Evolutionary conservation across 2,888 invertebrate genomes (phyloP).

Genomic region (Timema podura): DNA sequence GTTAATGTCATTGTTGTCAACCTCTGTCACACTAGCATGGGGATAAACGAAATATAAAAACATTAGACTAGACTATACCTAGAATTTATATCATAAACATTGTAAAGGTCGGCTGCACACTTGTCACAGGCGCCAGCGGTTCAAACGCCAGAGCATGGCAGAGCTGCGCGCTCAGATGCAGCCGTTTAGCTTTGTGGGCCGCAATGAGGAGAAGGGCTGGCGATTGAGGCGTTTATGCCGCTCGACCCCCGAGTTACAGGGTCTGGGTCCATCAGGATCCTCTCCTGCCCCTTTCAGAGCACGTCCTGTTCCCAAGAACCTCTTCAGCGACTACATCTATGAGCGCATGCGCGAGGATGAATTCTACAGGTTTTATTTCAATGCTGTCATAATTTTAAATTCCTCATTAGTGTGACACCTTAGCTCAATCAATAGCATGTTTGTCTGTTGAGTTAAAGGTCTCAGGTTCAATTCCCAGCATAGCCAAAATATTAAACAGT

Average conservation of each 20-base stretch:
- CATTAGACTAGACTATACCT: too few species aligned
- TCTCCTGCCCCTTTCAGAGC: slow-evolving; percentile 51
- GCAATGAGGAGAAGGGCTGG: slow-evolving; percentile 54
- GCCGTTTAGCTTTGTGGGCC: slow-evolving; percentile 60
- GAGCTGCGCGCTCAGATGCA: slow-evolving; percentile 60
- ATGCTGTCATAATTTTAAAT: too few species aligned
- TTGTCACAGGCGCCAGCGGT: slow-evolving; percentile 48
- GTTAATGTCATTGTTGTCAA: too few species aligned
- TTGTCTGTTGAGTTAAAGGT: too few species aligned
- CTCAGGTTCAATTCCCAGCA: too few species aligned
- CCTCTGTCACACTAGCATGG: too few species aligned
- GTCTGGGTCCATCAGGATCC: neutral
- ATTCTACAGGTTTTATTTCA: slow-evolving; percentile 56
- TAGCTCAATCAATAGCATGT: too few species aligned
- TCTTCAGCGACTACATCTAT: slow-evolving; percentile 67
- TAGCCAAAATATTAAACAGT: too few species aligned
- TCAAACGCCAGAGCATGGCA: slow-evolving; percentile 58
- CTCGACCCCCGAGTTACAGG: slow-evolving; percentile 43
- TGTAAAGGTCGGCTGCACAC: neutral
- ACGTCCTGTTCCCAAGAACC: slow-evolving; percentile 63
- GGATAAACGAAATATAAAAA: too few species aligned
- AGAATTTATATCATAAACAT: neutral
- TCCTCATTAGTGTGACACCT: too few species aligned
- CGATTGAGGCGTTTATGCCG: slow-evolving; percentile 34
- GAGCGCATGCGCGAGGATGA: slow-evolving; percentile 68